Percentiles rank a stretch among this genome's conserved stretches.
Evolutionary conservation across 2,113 vertebrate species (phyloP).

Genomic region (Engraulis encrasicolus): DNA sequence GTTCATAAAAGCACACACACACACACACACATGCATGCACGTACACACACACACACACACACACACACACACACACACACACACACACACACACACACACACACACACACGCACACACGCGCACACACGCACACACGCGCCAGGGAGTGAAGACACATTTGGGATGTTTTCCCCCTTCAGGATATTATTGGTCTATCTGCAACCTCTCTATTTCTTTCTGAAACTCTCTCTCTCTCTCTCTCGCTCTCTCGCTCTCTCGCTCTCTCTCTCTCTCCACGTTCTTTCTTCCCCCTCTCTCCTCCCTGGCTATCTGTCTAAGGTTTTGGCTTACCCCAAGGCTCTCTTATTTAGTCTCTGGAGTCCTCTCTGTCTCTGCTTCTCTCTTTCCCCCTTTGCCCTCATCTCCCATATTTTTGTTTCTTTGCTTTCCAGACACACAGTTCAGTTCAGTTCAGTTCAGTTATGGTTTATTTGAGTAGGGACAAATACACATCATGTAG

Average conservation of each 20-base stretch:
- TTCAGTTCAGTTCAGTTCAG: no score
- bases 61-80: neutral
- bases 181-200: neutral
- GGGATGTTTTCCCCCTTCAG: neutral
- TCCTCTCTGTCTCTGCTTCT: neutral
- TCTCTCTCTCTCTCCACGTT: neutral
- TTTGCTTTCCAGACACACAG: no score
- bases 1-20: neutral
- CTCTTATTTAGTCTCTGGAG: neutral
- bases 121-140: slow-evolving; percentile 2
- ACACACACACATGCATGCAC: neutral
- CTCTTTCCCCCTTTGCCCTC: no score
- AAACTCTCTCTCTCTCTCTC: neutral
- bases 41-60: neutral
- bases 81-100: no score
- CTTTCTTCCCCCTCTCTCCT: neutral
- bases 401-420: neutral
- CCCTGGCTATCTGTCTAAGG: neutral
- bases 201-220: neutral
- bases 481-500: no score
- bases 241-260: no score
- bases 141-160: no score
- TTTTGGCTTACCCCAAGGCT: neutral
- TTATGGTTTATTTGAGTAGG: no score
- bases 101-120: neutral